A percentile compares a stretch with the other conserved stretches of the same genome.
phyloP scores from a whole-genome alignment of 2,797 vertebrate species.

The Pitangus sulphuratus region DNA sequence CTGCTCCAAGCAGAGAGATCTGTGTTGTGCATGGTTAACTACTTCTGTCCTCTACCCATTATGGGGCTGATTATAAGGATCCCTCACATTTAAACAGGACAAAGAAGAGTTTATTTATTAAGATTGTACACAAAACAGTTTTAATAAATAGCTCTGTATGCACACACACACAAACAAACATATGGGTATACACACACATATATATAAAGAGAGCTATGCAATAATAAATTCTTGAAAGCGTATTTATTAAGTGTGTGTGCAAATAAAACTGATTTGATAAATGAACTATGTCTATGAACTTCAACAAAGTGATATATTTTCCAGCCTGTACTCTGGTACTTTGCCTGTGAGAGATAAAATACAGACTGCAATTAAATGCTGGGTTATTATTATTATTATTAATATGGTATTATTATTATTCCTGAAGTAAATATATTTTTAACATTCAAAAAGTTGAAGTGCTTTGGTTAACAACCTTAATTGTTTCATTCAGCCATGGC shows the following conservation, averaged over 20 bases:
- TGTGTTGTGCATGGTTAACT: background rate
- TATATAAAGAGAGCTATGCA: background rate
- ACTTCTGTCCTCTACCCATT: background rate
- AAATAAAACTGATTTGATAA: background rate
- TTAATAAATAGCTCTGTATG: too few species aligned
- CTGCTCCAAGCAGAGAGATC: background rate
- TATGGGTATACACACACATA: accelerated
- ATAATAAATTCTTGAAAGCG: background rate
- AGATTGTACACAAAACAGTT: background rate
- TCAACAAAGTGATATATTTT: background rate
- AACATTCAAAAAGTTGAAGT: background rate
- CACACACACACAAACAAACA: accelerated
- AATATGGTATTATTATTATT: background rate
- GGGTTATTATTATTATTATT: background rate
- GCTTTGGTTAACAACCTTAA: background rate
- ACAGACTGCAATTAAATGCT: background rate
- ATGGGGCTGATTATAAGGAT: background rate
- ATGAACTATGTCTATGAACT: background rate
- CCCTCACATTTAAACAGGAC: background rate
- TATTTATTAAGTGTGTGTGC: background rate
- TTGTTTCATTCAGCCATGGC: background rate
- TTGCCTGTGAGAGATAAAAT: background rate
- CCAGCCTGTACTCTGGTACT: background rate
- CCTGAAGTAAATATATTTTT: background rate
- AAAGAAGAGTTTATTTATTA: background rate